Evolutionary conservation across 2,888 invertebrate species (phyloP).

Genomic region (Keiferia lycopersicella): DNA sequence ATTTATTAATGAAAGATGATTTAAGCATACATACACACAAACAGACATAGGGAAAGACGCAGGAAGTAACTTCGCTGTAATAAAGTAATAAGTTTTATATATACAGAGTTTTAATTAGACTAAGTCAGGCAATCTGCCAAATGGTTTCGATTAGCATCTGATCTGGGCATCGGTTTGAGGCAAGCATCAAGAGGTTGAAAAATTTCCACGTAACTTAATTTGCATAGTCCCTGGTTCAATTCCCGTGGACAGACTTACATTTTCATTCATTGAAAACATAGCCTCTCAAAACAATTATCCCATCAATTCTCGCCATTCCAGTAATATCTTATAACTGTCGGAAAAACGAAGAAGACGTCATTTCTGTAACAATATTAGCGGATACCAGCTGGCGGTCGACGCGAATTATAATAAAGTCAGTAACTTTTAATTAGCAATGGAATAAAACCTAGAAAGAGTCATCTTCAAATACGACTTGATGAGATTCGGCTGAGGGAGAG

Average conservation of each 20-base stretch:
- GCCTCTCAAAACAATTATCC: background rate
- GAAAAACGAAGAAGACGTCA: conserved; percentile 1
- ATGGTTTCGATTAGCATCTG: background rate
- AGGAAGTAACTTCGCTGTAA: too few relatives aligned
- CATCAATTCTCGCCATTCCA: background rate
- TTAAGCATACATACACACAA: too few relatives aligned
- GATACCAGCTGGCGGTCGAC: conserved; percentile 8
- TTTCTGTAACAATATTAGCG: conserved; percentile 7
- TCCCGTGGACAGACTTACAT: background rate
- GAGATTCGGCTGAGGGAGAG: conserved; percentile 2
- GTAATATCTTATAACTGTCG: background rate
- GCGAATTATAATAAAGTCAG: conserved; percentile 5
- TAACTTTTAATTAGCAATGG: background rate
- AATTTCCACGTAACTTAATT: too few relatives aligned
- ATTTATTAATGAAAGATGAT: too few relatives aligned
- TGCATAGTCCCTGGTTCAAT: background rate
- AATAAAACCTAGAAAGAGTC: conserved; percentile 6
- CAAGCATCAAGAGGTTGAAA: too few relatives aligned
- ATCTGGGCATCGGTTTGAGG: too few relatives aligned
- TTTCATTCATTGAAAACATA: background rate
- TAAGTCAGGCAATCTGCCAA: background rate
- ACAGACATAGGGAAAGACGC: too few relatives aligned
- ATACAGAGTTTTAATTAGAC: background rate
- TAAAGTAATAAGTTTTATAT: too few relatives aligned
- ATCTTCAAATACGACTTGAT: conserved; percentile 13